Conservation (phyloP, 2,113 vertebrate species). For the Hippoglossus stenolepis region DNA sequence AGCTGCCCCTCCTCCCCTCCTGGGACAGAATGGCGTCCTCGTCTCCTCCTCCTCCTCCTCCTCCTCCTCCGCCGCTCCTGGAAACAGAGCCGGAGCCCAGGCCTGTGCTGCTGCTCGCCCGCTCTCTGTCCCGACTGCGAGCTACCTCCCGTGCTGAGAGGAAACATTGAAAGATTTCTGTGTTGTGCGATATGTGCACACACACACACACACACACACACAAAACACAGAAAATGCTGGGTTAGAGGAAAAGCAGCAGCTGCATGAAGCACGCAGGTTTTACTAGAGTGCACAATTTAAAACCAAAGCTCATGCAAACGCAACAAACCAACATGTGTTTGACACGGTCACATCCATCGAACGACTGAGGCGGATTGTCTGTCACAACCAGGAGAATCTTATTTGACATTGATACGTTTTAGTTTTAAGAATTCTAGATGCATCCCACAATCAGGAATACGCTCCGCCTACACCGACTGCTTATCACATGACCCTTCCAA, state of each 20-base stretch:
- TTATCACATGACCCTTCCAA: no score
- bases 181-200: conserved; percentile 84
- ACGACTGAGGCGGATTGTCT: neutral
- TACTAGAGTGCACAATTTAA: neutral
- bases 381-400: neutral
- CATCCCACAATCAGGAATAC: no score
- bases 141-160: conserved; percentile 98
- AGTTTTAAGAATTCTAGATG: no score
- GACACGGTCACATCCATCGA: neutral
- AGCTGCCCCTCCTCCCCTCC: conserved; percentile 88
- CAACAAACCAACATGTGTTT: neutral
- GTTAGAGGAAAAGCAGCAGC: conserved; percentile 61
- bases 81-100: conserved; percentile 77
- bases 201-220: conserved; percentile 28
- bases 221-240: conserved; percentile 50
- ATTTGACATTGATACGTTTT: neutral
- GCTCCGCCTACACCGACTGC: no score
- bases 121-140: conserved; percentile 92
- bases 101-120: conserved; percentile 82
- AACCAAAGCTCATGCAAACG: neutral
- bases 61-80: conserved; percentile 59
- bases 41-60: conserved; percentile 66
- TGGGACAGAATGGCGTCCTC: conserved; percentile 86
- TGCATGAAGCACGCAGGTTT: neutral
- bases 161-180: conserved; percentile 99